A percentile compares a stretch with the other conserved stretches of the same genome.
Conservation (phyloP, 1,140 invertebrate genomes). For the Drosophila micromelanica region DNA sequence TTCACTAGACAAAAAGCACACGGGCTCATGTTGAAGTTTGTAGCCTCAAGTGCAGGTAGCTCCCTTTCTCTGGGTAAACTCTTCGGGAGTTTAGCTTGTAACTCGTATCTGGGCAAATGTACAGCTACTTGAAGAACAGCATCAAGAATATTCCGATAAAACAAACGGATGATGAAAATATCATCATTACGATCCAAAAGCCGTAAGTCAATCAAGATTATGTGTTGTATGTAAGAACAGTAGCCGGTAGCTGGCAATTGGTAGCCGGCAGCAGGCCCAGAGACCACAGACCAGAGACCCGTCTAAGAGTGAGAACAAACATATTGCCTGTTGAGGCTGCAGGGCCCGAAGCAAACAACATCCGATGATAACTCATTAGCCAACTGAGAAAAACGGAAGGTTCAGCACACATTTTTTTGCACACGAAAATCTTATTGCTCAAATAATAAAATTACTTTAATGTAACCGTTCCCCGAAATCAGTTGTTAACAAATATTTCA, state of each 20-base stretch:
- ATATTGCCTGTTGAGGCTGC: slow-evolving; percentile 24
- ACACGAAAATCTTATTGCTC: slow-evolving; percentile 13
- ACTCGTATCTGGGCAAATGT: slow-evolving; percentile 47
- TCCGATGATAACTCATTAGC: slow-evolving; percentile 58
- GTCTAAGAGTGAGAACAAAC: not conserved
- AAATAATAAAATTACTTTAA: slow-evolving; percentile 20
- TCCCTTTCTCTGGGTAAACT: not conserved
- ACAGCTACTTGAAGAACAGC: slow-evolving; percentile 61
- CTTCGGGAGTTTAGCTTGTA: no score
- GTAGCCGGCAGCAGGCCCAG: slow-evolving; percentile 5
- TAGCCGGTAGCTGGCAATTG: slow-evolving; percentile 22
- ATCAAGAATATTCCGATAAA: slow-evolving; percentile 57
- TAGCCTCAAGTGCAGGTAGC: slow-evolving; percentile 58
- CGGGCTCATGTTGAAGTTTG: slow-evolving; percentile 25
- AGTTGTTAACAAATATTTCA: not conserved
- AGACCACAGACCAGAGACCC: not conserved
- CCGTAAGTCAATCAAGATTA: slow-evolving; percentile 60
- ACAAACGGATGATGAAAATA: slow-evolving; percentile 64
- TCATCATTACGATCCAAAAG: slow-evolving; percentile 50
- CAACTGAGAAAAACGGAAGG: slow-evolving; percentile 21
- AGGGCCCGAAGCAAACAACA: slow-evolving; percentile 29
- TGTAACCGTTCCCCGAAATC: slow-evolving; percentile 18
- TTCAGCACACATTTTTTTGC: slow-evolving; percentile 9
- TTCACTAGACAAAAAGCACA: slow-evolving; percentile 73
- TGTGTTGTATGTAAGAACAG: slow-evolving; percentile 4